phyloP scores from a whole-genome alignment of 2,797 vertebrate species.

The Limnodromus scolopaceus region DNA sequence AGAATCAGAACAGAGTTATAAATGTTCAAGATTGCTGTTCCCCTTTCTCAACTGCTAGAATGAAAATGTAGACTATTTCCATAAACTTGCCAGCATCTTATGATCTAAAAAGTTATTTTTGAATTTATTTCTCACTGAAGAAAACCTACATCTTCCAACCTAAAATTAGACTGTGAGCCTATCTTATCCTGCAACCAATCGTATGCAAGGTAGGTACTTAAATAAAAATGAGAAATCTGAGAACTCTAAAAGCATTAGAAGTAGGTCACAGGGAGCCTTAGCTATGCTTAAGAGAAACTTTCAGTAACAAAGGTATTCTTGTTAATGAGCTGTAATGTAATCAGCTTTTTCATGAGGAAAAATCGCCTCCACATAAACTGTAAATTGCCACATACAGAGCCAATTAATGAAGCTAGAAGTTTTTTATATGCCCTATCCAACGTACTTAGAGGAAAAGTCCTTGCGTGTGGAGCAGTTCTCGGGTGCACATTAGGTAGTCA shows the following conservation, averaged over 20 bases:
- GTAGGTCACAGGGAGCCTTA: slow-evolving; percentile 67
- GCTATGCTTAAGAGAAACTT: slow-evolving; percentile 65
- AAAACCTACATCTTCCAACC: slow-evolving; percentile 63
- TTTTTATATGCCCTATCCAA: slow-evolving; percentile 37
- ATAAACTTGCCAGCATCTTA: slow-evolving; percentile 65
- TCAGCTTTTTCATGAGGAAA: slow-evolving; percentile 46
- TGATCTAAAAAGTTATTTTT: slow-evolving; percentile 70
- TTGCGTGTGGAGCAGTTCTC: slow-evolving; percentile 12
- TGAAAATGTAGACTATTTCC: slow-evolving; percentile 53
- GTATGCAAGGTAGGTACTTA: slow-evolving; percentile 62
- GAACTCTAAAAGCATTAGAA: slow-evolving; percentile 64
- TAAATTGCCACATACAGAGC: slow-evolving; percentile 50
- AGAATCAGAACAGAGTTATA: slow-evolving; percentile 31
- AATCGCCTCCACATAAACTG: slow-evolving; percentile 25
- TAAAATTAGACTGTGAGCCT: slow-evolving; percentile 73
- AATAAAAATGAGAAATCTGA: slow-evolving; percentile 65
- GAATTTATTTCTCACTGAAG: slow-evolving; percentile 71
- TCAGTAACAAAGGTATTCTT: slow-evolving; percentile 55
- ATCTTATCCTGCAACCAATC: slow-evolving; percentile 59
- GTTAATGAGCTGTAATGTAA: slow-evolving; percentile 65
- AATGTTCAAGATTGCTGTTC: background rate
- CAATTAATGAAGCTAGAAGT: slow-evolving; percentile 56
- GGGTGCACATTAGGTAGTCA: slow-evolving; percentile 8
- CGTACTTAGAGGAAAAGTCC: slow-evolving; percentile 18
- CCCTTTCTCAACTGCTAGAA: slow-evolving; percentile 6